Evolutionary conservation across 2,888 invertebrate species (phyloP), one percentile per base, ranked within the genome.

Genomic region (Villa cingulata): DNA sequence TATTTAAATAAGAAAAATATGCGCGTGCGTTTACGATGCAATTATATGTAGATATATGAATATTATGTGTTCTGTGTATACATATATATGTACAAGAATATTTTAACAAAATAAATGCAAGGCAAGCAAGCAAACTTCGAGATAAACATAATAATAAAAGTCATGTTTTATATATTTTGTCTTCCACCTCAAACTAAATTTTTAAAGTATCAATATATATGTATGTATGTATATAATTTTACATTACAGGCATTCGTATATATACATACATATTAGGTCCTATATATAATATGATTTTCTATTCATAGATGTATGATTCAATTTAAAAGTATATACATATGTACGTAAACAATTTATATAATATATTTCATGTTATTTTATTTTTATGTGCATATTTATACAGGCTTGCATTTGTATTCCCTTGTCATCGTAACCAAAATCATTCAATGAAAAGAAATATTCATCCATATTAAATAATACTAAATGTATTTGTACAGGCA

Each of bases 131-230:
- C 29, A 32, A 47, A 37, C 38, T 15, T 19, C 14, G 19, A 47
- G 39, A 47, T 47, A 49, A 51, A 51, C 49, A 51, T 29, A 45
- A 49, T 39, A 51, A 51, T 51, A 51, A 51, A 51, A 51, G 47
- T 49, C 47, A 47, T 47, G 49, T 51, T 51, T 51, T 51, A 47
- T 47, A 29, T 18, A 29, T 41, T 43, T 43, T n/a, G n/a, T n/a
- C 37, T 40, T 39, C 36, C 44, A 41, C 43, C 48, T 46, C 48
- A 40, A 45, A 41, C 45, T 46, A 32, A 32, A 32, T 12, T 12
- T 32, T 1, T 12, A 32, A 12, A 3, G 12, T 7, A 23, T 23
- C 7, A 27, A 5, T 5, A 32, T 14, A 12, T 32, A 32, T 32
- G 12, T 32, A 32, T 32, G 9, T 29, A 10, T 29, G 12, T 10